phyloP scores from a whole-genome alignment of 2,113 vertebrate genomes.

The cat (Felis catus) region F.catus_Fca126_mat1.0 CM031419.1:68573501-68574000 shows the following conservation, averaged over 20 bases:
- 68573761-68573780: background rate
- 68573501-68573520: background rate
- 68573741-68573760: background rate
- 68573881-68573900: slow-evolving; percentile 10
- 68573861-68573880: background rate
- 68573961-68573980: background rate
- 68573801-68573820: background rate
- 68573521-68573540: background rate
- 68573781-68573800: background rate
- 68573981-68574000: background rate
- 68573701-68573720: background rate
- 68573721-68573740: background rate
- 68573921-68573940: background rate
- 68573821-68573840: background rate
- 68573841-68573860: background rate
- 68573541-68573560: background rate
- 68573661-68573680: background rate
- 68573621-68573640: background rate
- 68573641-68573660: background rate
- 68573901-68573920: background rate
- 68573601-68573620: background rate
- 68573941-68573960: background rate
- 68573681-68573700: background rate
- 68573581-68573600: background rate
- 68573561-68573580: background rate